A percentile compares a stretch with the other conserved stretches of the same genome.
Evolutionary conservation across 2,888 invertebrate genomes (phyloP).

Genomic region (Melanostoma mellinum): DNA sequence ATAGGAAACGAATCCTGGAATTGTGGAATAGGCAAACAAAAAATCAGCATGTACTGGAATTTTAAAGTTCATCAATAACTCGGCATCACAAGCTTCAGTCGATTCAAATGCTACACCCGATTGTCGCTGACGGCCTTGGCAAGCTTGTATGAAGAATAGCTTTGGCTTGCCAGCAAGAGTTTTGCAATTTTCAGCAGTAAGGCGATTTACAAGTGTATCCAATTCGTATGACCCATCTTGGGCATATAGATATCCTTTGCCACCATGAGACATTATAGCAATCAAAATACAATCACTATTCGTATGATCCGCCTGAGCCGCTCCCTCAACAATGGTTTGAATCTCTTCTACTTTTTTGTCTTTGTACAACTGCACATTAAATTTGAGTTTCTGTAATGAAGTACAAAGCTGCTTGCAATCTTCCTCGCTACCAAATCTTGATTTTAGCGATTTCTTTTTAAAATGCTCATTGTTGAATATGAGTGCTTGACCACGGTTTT

Average conservation of each 20-base stretch:
- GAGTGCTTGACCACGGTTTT: conserved; percentile 90
- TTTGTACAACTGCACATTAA: conserved; percentile 87
- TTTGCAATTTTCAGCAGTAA: conserved; percentile 91
- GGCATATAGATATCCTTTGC: conserved; percentile 92
- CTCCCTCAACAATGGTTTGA: conserved; percentile 84
- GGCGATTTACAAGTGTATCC: conserved; percentile 90
- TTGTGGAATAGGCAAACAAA: conserved; percentile 95
- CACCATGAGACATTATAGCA: conserved; percentile 94
- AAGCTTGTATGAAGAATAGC: conserved; percentile 80
- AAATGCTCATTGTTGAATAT: conserved; percentile 96
- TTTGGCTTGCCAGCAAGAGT: conserved; percentile 93
- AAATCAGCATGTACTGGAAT: conserved; percentile 97
- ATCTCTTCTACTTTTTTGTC: conserved; percentile 89
- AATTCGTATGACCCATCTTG: conserved; percentile 93
- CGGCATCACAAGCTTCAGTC: conserved; percentile 88
- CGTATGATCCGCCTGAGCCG: conserved; percentile 89
- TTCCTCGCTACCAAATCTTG: conserved; percentile 91
- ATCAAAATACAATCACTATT: conserved; percentile 92
- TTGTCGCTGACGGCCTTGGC: conserved; percentile 92
- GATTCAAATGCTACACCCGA: conserved; percentile 85
- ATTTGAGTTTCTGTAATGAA: conserved; percentile 86
- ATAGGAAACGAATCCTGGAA: conserved; percentile 97
- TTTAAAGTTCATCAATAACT: conserved; percentile 87
- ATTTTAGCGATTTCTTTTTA: conserved; percentile 86
- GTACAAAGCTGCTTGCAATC: conserved; percentile 90